Evolutionary conservation across 2,113 vertebrate genomes (phyloP).

Genomic region (Genyomyrus donnyi): DNA sequence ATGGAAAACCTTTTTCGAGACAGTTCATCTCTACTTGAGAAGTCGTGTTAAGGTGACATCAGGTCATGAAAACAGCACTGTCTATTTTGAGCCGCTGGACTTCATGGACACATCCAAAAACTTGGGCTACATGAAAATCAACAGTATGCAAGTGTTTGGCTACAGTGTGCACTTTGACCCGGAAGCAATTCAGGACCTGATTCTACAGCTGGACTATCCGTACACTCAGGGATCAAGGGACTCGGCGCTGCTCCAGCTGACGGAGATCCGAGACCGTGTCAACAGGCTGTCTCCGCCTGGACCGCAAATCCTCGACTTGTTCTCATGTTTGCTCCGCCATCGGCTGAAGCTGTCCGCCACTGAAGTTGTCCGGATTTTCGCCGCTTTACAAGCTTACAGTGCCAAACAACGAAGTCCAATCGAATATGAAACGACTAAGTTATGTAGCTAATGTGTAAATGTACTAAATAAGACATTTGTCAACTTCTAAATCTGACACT

Average conservation of each 20-base stretch:
- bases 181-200: constrained; percentile 70
- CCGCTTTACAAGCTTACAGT: constrained; percentile 67
- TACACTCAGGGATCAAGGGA: constrained; percentile 72
- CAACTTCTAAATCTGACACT: neutral
- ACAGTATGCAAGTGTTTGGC: constrained; percentile 69
- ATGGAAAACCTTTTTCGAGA: constrained; percentile 77
- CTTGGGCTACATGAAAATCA: constrained; percentile 74
- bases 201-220: constrained; percentile 70
- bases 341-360: constrained; percentile 66
- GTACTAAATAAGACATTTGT: neutral
- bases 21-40: constrained; percentile 69
- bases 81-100: constrained; percentile 66
- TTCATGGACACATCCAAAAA: constrained; percentile 61
- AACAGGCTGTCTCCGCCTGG: constrained; percentile 68
- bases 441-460: constrained; percentile 66
- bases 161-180: constrained; percentile 77
- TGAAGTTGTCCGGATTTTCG: constrained; percentile 65
- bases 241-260: constrained; percentile 67
- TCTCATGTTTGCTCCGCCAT: constrained; percentile 68
- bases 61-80: constrained; percentile 49
- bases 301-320: constrained; percentile 64
- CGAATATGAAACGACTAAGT: constrained; percentile 73
- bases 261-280: constrained; percentile 70
- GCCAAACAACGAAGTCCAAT: constrained; percentile 65
- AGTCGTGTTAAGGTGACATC: constrained; percentile 59